These are phyloP conservation scores for Sesamia inferens DNA, from an alignment of 2,888 invertebrate species.

Conservation along the genomic window DNA sequence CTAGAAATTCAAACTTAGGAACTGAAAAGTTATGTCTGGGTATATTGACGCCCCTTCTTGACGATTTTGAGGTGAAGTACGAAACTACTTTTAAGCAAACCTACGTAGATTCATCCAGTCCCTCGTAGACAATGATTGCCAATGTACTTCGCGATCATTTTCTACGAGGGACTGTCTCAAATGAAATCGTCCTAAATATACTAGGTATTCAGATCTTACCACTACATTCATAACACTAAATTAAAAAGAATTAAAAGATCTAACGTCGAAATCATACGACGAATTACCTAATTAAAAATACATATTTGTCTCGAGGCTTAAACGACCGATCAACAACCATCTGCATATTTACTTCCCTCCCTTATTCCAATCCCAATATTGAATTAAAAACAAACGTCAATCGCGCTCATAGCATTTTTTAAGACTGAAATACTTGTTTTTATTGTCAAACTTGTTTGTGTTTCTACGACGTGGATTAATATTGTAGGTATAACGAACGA, in stretches of 20 bases:
- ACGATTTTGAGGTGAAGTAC: not conserved
- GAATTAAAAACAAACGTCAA: conserved; percentile 23
- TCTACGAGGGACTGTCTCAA: not conserved
- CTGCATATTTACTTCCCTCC: not conserved
- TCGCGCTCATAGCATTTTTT: conserved; percentile 26
- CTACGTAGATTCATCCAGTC: not conserved
- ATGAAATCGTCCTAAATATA: not conserved
- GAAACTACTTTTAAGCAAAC: conserved; percentile 6
- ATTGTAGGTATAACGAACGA: not conserved
- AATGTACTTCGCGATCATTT: not conserved
- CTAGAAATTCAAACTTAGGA: conserved; percentile 8
- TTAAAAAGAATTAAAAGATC: not conserved
- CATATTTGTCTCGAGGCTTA: not conserved
- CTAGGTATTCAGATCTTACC: not conserved
- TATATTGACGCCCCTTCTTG: not conserved
- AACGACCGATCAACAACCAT: not conserved
- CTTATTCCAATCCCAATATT: conserved; percentile 13
- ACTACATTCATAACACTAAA: not conserved
- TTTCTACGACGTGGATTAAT: conserved; percentile 1
- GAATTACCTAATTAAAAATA: not conserved
- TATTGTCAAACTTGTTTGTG: conserved; percentile 13
- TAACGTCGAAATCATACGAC: conserved; percentile 8
- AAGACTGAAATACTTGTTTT: conserved; percentile 23
- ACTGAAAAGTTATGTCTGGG: not conserved
- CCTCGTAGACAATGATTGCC: too few species aligned